Percentiles rank a stretch among this genome's conserved stretches.
Conservation (phyloP, 2,888 invertebrate genomes). For the Lasioglossum figueresi region DNA sequence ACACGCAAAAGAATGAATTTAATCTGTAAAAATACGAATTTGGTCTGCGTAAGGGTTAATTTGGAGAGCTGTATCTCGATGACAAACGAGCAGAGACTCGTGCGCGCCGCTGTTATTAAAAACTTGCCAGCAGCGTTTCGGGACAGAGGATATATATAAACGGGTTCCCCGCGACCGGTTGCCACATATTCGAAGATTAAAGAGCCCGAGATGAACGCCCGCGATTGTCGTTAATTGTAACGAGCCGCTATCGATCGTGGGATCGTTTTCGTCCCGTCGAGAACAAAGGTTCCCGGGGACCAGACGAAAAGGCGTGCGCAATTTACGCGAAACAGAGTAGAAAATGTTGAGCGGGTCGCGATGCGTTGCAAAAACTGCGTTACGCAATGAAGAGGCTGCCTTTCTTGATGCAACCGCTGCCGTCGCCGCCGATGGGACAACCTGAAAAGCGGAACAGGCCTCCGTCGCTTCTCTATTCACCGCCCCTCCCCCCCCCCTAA, state of each 20-base stretch:
- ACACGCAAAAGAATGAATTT: no score
- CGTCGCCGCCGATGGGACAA: conserved; percentile 45
- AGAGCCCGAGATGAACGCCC: not conserved
- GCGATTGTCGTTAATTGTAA: conserved; percentile 7
- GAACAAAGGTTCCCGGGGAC: conserved; percentile 19
- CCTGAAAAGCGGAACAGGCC: not conserved
- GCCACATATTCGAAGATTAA: not conserved
- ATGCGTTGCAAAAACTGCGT: conserved; percentile 67
- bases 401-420: conserved; percentile 65
- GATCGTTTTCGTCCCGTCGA: conserved; percentile 2
- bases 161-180: not conserved
- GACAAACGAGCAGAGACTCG: conserved; percentile 23
- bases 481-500: not conserved
- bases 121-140: not conserved
- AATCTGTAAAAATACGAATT: not conserved
- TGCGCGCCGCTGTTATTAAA: conserved; percentile 28
- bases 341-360: conserved; percentile 62
- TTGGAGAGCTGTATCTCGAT: conserved; percentile 15
- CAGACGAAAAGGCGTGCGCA: conserved; percentile 24
- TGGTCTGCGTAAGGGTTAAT: not conserved
- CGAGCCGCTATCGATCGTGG: conserved; percentile 17
- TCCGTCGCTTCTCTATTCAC: not conserved
- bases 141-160: not conserved
- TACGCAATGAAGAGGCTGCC: conserved; percentile 67
- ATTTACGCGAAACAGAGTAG: conserved; percentile 59